These are phyloP conservation scores for Octopus bimaculoides DNA, from an alignment of 1,140 invertebrate species.

Conservation along the genomic window DNA sequence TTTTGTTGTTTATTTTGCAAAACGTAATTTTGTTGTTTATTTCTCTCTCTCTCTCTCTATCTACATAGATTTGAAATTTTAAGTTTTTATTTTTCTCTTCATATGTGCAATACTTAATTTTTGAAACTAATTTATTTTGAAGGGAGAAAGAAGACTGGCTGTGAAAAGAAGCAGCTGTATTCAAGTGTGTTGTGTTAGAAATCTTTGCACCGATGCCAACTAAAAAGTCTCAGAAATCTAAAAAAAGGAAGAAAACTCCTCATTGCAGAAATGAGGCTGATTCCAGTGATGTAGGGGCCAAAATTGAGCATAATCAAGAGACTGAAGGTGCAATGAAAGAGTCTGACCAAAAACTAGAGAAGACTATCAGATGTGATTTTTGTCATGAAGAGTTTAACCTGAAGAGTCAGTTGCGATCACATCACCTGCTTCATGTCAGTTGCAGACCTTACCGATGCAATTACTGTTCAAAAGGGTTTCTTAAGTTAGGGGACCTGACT, in stretches of 20 bases:
- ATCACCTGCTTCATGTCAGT: slow-evolving; percentile 83
- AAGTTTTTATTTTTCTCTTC: too few species aligned
- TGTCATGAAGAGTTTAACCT: background rate
- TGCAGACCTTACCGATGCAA: slow-evolving; percentile 97
- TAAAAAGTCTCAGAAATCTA: too few species aligned
- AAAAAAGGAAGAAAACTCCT: background rate
- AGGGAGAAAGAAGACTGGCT: too few species aligned
- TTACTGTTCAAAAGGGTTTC: slow-evolving; percentile 95
- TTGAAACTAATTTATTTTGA: too few species aligned
- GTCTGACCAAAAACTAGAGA: too few species aligned
- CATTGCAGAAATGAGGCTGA: background rate
- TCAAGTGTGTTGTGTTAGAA: slow-evolving; percentile 18
- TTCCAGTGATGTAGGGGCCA: background rate
- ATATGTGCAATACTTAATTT: too few species aligned
- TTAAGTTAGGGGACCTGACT: slow-evolving; percentile 74
- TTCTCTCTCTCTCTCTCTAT: too few species aligned
- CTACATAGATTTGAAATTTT: too few species aligned
- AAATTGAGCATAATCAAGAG: background rate
- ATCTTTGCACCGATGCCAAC: too few species aligned
- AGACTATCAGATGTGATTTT: background rate
- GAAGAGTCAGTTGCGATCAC: background rate
- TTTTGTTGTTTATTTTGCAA: too few species aligned
- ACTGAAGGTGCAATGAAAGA: background rate
- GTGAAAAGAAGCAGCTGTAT: slow-evolving; percentile 66
- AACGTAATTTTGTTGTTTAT: too few species aligned